Percentiles rank a stretch among this genome's conserved stretches.
phyloP scores from a whole-genome alignment of 53 echinoderm and acorn worm species.

The Holothuria scabra region DNA sequence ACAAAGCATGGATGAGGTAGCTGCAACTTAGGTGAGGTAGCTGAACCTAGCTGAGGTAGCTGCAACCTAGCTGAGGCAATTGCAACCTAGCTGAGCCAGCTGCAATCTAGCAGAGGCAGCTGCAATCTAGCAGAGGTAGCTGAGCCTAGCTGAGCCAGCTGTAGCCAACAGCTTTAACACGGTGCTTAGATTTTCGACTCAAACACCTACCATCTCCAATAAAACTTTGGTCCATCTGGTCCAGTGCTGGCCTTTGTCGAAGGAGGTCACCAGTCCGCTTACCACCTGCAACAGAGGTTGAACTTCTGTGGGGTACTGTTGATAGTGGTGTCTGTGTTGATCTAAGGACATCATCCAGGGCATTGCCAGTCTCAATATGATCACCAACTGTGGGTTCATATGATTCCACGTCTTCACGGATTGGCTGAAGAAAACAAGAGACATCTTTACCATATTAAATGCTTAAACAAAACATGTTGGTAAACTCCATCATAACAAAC shows the following conservation, averaged over 20 bases:
- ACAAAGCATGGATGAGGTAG: too few species aligned
- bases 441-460: background rate
- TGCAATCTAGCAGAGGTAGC: too few species aligned
- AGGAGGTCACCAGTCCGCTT: conserved; percentile 72
- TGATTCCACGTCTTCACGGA: conserved; percentile 79
- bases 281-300: conserved; percentile 70
- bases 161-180: too few species aligned
- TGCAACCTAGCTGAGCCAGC: too few species aligned
- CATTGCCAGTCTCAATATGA: conserved; percentile 71
- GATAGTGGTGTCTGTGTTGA: conserved; percentile 77
- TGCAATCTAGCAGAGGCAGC: too few species aligned
- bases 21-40: too few species aligned
- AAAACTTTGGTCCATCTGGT: conserved; percentile 74
- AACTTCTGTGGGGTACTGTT: conserved; percentile 77
- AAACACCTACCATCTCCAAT: conserved; percentile 66
- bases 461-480: too few species aligned
- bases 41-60: too few species aligned
- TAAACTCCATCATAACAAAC: too few species aligned
- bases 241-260: conserved; percentile 62
- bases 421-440: conserved; percentile 49
- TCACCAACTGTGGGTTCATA: conserved; percentile 76
- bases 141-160: too few species aligned
- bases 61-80: too few species aligned
- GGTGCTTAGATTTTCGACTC: too few species aligned
- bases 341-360: conserved; percentile 73